Percentiles rank a stretch among this genome's conserved stretches.
Conservation (phyloP, 2,888 invertebrate genomes). For the Pyrochroa serraticornis region DNA sequence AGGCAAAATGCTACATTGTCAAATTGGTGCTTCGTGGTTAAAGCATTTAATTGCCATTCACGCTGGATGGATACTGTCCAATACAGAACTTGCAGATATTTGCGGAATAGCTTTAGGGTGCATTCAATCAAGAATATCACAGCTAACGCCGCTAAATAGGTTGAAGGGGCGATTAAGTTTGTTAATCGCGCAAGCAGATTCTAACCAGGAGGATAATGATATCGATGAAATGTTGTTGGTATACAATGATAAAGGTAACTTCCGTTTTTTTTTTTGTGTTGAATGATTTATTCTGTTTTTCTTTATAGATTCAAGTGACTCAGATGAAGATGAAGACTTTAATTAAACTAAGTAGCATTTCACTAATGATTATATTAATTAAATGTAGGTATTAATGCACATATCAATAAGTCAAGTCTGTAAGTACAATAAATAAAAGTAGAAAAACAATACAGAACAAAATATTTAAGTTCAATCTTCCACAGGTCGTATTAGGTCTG, state of each 20-base stretch:
- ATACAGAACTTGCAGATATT: conserved; percentile 64
- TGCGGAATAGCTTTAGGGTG: conserved; percentile 64
- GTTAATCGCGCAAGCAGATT: conserved; percentile 60
- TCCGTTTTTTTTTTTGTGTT: conserved; percentile 4
- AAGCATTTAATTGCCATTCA: conserved; percentile 65
- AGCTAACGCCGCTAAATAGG: conserved; percentile 62
- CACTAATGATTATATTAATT: too few species aligned
- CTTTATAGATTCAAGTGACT: too few species aligned
- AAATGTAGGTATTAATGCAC: too few species aligned
- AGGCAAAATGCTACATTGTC: conserved; percentile 69
- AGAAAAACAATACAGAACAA: too few species aligned
- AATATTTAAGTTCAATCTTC: too few species aligned
- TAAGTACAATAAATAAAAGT: too few species aligned
- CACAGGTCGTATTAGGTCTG: too few species aligned
- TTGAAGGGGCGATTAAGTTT: conserved; percentile 68
- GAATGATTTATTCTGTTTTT: background rate
- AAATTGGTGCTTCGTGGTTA: conserved; percentile 65
- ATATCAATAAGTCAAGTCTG: too few species aligned
- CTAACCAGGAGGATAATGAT: conserved; percentile 47
- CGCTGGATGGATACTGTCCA: conserved; percentile 67
- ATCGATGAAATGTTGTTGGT: conserved; percentile 60
- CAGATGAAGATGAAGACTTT: too few species aligned
- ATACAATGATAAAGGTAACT: conserved; percentile 64
- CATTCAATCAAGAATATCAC: conserved; percentile 62
- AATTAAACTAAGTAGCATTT: too few species aligned